Conservation (phyloP, 2,797 vertebrate species). For the Labeo calbasu region DNA sequence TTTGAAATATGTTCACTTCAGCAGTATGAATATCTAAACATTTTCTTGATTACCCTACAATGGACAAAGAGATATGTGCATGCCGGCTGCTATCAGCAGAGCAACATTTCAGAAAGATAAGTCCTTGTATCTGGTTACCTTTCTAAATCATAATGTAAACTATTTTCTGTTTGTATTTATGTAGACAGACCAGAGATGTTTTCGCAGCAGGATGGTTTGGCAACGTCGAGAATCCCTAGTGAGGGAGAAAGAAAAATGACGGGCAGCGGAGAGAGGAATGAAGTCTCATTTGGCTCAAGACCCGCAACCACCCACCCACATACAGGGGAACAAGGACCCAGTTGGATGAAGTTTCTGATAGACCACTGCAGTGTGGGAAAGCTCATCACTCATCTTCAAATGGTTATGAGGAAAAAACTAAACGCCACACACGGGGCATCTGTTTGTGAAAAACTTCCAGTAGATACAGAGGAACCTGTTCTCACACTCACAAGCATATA, state of each 20-base stretch:
- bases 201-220: constrained; percentile 47
- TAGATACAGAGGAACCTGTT: constrained; percentile 4
- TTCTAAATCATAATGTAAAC: constrained; percentile 54
- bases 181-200: constrained; percentile 43
- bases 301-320: constrained; percentile 41
- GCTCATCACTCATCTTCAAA: constrained; percentile 48
- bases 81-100: constrained; percentile 39
- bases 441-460: constrained; percentile 11
- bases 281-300: constrained; percentile 43
- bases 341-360: constrained; percentile 37
- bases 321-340: constrained; percentile 21
- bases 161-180: constrained; percentile 56
- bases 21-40: constrained; percentile 33
- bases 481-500: background rate
- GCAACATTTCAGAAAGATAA: constrained; percentile 48
- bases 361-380: constrained; percentile 45
- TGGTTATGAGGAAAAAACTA: constrained; percentile 10
- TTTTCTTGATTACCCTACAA: constrained; percentile 46
- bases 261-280: constrained; percentile 35
- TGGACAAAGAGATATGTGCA: constrained; percentile 38
- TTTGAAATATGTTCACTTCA: constrained; percentile 38
- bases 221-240: constrained; percentile 8
- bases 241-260: constrained; percentile 43
- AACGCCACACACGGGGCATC: background rate
- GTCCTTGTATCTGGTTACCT: constrained; percentile 52